Base-by-base conservation (phyloP, 2,797 vertebrate species). In the Synanceia verrucosa region DNA sequence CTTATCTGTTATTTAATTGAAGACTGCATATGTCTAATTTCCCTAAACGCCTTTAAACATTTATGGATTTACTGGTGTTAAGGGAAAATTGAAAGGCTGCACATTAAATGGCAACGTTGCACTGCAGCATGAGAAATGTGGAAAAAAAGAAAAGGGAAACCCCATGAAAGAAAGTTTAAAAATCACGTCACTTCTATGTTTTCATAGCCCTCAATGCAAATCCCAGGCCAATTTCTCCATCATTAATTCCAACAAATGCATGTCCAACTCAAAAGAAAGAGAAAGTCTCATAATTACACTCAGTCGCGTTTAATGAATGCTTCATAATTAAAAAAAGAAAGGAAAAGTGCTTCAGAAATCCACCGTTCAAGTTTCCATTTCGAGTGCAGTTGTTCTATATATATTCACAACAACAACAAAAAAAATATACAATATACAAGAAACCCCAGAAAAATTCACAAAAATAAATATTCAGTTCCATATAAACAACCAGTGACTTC, bases 401-500 rank as follows among this genome's bases (percentile, higher is more conserved):
- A 79, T 66, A 58, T 76, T 77, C 86, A 94, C 89, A 92, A 90
- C 71, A 88, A 52, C 86, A 62, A 89, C 88, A 76, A n/a, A 37
- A 88, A 88, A 73, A 79, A 73, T 70, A n/a, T n/a, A n/a, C 73
- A 79, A 82, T 89, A 67, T 89, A 91, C 80, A 91, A 90, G 78
- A 88, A 88, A 79, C 26, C 67, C 66, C 77, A 82, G 76, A 86
- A 90, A 36, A 86, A 91, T 84, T 91, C 91, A 93, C 90, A 92
- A 94, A 95, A 94, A 94, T 94, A 95, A 95, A 95, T 94, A 95
- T 93, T 93, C 90, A 88, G 88, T 90, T 92, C 90, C 81, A 89
- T 94, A 92, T 91, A 92, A 93, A 94, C 91, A 93, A 92, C 93
- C 94, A 95, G 94, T 95, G 94, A 95, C 90, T 94, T 94, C 84